phyloP scores from a whole-genome alignment of 2,888 invertebrate species.

The Gryllus longicercus region DNA sequence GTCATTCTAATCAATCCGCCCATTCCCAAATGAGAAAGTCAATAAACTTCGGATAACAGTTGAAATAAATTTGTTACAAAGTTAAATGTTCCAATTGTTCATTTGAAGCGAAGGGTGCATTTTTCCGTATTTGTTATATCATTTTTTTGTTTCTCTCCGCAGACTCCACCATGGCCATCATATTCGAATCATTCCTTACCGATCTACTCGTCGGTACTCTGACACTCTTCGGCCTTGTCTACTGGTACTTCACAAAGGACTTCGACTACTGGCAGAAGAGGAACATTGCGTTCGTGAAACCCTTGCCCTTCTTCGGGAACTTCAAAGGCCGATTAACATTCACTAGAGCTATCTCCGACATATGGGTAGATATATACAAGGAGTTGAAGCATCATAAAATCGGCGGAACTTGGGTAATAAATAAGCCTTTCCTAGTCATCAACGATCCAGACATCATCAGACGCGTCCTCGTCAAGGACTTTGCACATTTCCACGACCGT shows the following conservation, averaged over 20 bases:
- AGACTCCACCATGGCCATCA: not conserved
- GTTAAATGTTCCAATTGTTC: too few relatives aligned
- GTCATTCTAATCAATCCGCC: too few relatives aligned
- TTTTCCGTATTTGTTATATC: too few relatives aligned
- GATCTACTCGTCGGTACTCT: not conserved
- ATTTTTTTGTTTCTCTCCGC: not conserved
- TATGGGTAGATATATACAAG: constrained; percentile 58
- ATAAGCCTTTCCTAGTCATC: constrained; percentile 57
- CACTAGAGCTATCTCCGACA: constrained; percentile 57
- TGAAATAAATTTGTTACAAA: too few relatives aligned
- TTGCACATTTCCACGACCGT: constrained; percentile 63
- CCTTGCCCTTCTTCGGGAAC: constrained; percentile 62
- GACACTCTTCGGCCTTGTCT: not conserved
- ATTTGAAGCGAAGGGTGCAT: too few relatives aligned
- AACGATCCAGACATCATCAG: constrained; percentile 59
- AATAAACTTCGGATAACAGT: too few relatives aligned
- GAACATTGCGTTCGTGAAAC: constrained; percentile 56
- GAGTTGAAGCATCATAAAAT: constrained; percentile 36
- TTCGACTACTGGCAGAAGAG: constrained; percentile 56
- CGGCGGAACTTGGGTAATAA: constrained; percentile 31
- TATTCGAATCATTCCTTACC: not conserved
- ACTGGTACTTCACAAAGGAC: constrained; percentile 8
- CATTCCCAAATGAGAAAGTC: too few relatives aligned
- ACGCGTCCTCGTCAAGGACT: constrained; percentile 59
- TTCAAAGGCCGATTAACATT: constrained; percentile 53